Base-by-base conservation (phyloP, 2,113 vertebrate genomes). In the Ardeotis arabs region DNA sequence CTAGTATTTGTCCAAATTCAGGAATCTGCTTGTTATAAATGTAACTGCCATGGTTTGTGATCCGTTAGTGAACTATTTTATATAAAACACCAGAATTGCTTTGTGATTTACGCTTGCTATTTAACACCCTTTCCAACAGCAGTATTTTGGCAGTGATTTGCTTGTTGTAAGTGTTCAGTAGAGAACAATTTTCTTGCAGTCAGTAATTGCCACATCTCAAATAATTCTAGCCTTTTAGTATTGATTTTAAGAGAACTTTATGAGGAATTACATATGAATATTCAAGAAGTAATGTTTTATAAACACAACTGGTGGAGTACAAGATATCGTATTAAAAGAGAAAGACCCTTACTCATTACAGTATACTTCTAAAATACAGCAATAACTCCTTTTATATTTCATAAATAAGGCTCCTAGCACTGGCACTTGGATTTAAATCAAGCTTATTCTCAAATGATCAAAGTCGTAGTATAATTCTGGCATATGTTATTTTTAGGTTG, bases 101-200 rank as follows among this genome's bases (percentile, higher is more conserved):
- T 88, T 69, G 35, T 82, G 86, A 92, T 93, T 94, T 94, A 92
- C 53, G 15, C 67, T 91, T 59, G 19, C 52, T 90, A 29, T 90
- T 95, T 88, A 92, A 90, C 60, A 37, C 72, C 45, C 81, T 91
- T 84, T 63, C 62, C 84, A 94, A 80, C 89, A 93, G 59, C 28
- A 91, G 83, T 92, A 84, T 93, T 90, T 87, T 93, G 68, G 83
- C 87, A 93, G 68, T 41, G 47, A 73, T 84, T 96, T 86, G 12
- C 85, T 93, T 75, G 33, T 50, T 94, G 0, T 28, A 78, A 92
- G 52, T 56, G 52, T 93, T 93, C 88, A 90, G 53, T 3, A 77
- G 88, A 92, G 86, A 89, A 84, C 59, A 41, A 67, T 92, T 92
- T 75, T 69, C 58, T 89, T 96, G 50, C 64, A 79, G 76, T 77